These are phyloP conservation scores for Cyphomyrus plagiostoma DNA, from an alignment of 2,113 vertebrate genomes.

Conservation along the genomic window DNA sequence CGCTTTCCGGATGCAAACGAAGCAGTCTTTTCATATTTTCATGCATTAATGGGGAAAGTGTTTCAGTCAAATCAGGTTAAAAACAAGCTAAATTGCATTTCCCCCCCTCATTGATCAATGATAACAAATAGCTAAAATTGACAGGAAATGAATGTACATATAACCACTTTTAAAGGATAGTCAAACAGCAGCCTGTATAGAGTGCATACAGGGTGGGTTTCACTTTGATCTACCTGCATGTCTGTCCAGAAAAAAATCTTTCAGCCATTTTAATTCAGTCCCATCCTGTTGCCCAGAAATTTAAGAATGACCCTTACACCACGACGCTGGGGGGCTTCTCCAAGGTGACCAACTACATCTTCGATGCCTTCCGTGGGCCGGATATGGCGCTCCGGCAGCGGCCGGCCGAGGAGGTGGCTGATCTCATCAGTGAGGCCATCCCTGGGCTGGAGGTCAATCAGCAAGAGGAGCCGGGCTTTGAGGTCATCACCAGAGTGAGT, in stretches of 20 bases:
- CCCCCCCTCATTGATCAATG: not conserved
- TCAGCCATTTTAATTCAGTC: not conserved
- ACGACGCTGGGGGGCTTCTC: constrained; percentile 86
- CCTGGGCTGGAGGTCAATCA: constrained; percentile 93
- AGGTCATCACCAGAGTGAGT: constrained; percentile 96
- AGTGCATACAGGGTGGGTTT: not conserved
- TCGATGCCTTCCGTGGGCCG: constrained; percentile 73
- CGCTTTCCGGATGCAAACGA: not conserved
- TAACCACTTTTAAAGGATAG: not conserved
- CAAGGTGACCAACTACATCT: constrained; percentile 93
- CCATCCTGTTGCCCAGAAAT: constrained; percentile 66
- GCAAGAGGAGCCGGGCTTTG: constrained; percentile 94
- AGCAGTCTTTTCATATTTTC: not conserved
- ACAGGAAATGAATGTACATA: not conserved
- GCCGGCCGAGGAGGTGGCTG: constrained; percentile 83
- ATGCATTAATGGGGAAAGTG: not conserved
- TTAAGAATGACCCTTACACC: constrained; percentile 83
- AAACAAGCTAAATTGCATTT: not conserved
- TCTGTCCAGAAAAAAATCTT: not conserved
- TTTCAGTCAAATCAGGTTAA: not conserved
- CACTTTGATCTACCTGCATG: not conserved
- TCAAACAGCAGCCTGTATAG: not conserved
- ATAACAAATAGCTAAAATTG: not conserved
- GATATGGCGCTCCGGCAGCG: constrained; percentile 74
- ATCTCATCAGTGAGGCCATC: constrained; percentile 83